phyloP scores from a whole-genome alignment of 2,888 invertebrate species.

The Pedicia rivosa region DNA sequence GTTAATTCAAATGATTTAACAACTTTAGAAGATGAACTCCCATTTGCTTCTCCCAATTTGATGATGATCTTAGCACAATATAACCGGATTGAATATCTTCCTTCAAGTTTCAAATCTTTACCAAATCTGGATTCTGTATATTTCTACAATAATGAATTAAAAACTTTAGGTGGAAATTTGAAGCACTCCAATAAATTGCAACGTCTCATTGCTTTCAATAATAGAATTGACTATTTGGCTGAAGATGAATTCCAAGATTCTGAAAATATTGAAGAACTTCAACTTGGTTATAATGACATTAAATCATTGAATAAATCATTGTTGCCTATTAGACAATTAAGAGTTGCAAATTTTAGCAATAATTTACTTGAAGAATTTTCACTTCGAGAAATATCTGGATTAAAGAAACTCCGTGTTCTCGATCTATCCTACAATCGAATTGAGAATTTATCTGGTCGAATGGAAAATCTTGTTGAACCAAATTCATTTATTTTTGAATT shows the following conservation, averaged over 20 bases:
- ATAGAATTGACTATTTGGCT: conserved; percentile 56
- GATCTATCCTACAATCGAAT: conserved; percentile 67
- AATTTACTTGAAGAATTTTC: conserved; percentile 64
- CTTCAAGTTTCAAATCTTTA: conserved; percentile 52
- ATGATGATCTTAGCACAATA: conserved; percentile 55
- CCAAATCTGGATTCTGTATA: conserved; percentile 52
- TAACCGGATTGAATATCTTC: conserved; percentile 53
- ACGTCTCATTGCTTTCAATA: conserved; percentile 52
- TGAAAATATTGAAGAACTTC: conserved; percentile 48
- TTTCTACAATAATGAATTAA: conserved; percentile 55
- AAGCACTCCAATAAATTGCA: conserved; percentile 49
- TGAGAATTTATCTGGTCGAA: conserved; percentile 43
- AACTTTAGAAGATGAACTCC: conserved; percentile 59
- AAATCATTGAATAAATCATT: conserved; percentile 56
- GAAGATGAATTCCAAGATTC: conserved; percentile 62
- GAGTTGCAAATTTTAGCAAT: conserved; percentile 56
- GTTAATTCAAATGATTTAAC: conserved; percentile 61
- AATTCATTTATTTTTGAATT: conserved; percentile 57
- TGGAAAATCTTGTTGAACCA: conserved; percentile 61
- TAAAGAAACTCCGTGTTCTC: conserved; percentile 50
- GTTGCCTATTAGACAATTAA: conserved; percentile 46
- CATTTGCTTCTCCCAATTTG: conserved; percentile 44
- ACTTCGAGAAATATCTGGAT: conserved; percentile 59
- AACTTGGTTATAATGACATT: conserved; percentile 56
- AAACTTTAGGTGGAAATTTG: conserved; percentile 52